Conservation (phyloP, 2,113 vertebrate genomes). For the Bos indicus region DNA sequence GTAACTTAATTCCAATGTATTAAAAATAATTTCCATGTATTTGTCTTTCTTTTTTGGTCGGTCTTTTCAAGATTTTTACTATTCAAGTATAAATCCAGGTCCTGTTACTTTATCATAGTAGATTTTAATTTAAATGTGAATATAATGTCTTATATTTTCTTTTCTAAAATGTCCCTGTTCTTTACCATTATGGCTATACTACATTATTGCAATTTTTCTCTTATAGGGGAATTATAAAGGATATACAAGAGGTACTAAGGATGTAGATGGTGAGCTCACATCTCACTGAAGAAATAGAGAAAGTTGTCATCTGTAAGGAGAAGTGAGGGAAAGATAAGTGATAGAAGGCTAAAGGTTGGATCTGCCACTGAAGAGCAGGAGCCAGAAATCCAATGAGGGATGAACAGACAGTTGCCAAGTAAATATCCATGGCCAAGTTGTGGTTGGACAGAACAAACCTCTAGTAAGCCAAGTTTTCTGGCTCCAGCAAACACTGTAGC, state of each 20-base stretch:
- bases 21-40: neutral
- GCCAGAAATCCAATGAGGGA: slow-evolving; percentile 46
- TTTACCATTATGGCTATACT: neutral
- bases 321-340: neutral
- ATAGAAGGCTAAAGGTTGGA: neutral
- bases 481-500: neutral
- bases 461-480: slow-evolving; percentile 18
- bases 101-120: neutral
- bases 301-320: neutral
- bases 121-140: slow-evolving; percentile 14
- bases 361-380: neutral
- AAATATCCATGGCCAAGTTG: slow-evolving; percentile 48
- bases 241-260: neutral
- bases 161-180: neutral
- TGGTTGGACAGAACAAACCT: slow-evolving; percentile 32
- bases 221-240: neutral
- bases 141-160: neutral
- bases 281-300: neutral
- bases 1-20: neutral
- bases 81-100: neutral
- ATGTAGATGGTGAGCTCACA: neutral
- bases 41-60: neutral
- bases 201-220: neutral
- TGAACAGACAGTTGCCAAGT: slow-evolving; percentile 42
- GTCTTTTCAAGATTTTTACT: neutral